Conservation (phyloP, 2,113 vertebrate species). For the Lates calcarifer region DNA sequence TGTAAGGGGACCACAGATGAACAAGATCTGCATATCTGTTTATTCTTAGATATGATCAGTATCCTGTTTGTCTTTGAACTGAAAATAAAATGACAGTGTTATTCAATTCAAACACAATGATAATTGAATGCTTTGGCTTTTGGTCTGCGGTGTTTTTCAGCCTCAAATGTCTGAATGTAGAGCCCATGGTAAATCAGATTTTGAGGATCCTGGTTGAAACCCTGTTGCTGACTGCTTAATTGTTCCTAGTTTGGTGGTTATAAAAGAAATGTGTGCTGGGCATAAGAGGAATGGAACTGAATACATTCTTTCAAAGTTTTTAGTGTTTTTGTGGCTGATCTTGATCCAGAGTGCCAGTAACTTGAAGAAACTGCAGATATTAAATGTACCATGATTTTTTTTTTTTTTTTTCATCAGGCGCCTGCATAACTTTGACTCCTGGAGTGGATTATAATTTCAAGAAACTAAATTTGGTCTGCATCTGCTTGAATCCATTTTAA, state of each 20-base stretch:
- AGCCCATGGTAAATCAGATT: background rate
- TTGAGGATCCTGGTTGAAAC: background rate
- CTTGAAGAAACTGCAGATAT: background rate
- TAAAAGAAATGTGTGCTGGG: background rate
- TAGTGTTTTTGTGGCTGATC: background rate
- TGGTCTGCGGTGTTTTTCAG: background rate
- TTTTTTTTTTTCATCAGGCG: background rate
- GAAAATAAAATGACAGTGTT: background rate
- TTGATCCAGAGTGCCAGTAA: background rate
- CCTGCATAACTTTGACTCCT: background rate
- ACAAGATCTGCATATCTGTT: background rate
- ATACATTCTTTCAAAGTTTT: background rate
- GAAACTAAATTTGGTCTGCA: constrained; percentile 31
- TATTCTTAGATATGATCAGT: background rate
- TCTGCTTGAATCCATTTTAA: constrained; percentile 23
- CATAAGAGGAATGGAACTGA: background rate
- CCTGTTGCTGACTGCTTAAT: background rate
- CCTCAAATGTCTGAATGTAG: constrained; percentile 4
- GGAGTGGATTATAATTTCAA: constrained; percentile 37
- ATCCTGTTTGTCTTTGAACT: background rate
- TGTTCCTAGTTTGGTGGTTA: background rate
- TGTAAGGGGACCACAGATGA: background rate
- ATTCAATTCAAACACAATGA: background rate
- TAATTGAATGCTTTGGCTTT: background rate
- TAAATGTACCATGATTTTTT: background rate